These are phyloP conservation scores for Garrulus glandarius DNA, from an alignment of 2,797 vertebrate species.

Conservation along the genomic window DNA sequence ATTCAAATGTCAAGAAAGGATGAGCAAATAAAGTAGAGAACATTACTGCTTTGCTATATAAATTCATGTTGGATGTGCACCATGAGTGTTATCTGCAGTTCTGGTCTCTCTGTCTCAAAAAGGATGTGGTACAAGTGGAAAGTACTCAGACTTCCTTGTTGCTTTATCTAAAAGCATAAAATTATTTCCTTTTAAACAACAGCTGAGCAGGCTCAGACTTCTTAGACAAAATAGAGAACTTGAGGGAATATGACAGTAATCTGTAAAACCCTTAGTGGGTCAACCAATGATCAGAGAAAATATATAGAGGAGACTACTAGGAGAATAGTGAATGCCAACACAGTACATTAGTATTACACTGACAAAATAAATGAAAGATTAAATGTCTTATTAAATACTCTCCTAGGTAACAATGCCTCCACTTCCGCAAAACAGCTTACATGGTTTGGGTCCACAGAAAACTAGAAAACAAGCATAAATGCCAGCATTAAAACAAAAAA, in stretches of 20 bases:
- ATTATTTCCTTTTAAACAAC: not conserved
- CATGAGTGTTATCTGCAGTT: not conserved
- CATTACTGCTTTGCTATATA: not conserved
- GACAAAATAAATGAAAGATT: not conserved
- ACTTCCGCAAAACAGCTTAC: not conserved
- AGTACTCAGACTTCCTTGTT: not conserved
- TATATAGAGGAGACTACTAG: not conserved
- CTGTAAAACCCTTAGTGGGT: not conserved
- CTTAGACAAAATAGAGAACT: not conserved
- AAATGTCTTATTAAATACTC: not conserved
- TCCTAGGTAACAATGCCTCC: not conserved
- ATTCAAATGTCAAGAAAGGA: not conserved
- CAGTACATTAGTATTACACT: not conserved
- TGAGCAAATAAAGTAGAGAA: not conserved
- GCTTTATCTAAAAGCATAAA: not conserved
- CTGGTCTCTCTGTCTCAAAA: not conserved
- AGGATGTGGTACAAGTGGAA: not conserved
- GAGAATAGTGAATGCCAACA: not conserved
- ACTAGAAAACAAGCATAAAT: not conserved
- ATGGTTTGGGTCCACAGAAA: not conserved
- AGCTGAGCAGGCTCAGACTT: rapidly evolving
- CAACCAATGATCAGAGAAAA: not conserved
- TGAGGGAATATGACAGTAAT: not conserved
- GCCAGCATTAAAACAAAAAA: not conserved
- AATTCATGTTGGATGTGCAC: not conserved